These are phyloP conservation scores for Galaxea fascicularis DNA, from an alignment of 92 coral and sea anemone genomes.

Conservation along the genomic window DNA sequence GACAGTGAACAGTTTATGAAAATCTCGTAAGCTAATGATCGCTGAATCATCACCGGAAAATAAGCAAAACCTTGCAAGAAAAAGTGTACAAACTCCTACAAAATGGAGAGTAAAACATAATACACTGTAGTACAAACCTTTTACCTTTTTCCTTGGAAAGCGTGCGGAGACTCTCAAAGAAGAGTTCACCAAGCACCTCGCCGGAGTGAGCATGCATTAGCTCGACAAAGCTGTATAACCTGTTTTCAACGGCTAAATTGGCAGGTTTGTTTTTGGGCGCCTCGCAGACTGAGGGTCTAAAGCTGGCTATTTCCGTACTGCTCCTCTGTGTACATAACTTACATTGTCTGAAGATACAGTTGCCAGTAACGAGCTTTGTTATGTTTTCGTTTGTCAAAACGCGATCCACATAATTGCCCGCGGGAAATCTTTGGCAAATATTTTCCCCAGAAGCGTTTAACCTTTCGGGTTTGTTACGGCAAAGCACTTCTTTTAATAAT, in stretches of 20 bases:
- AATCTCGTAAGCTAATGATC: no score
- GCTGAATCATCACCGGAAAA: no score
- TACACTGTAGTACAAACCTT: background rate
- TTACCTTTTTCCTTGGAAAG: background rate
- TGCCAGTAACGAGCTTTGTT: conserved; percentile 17
- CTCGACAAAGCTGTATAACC: background rate
- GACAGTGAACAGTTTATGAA: no score
- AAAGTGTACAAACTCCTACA: background rate
- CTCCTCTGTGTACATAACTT: conserved; percentile 33
- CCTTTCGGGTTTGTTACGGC: background rate
- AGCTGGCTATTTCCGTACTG: conserved; percentile 39
- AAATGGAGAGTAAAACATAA: background rate
- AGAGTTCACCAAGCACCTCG: background rate
- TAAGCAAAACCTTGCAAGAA: no score
- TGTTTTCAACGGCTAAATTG: conserved; percentile 23
- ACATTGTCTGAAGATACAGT: conserved; percentile 32
- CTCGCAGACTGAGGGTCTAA: conserved; percentile 35
- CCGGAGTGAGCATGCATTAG: background rate
- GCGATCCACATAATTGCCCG: background rate
- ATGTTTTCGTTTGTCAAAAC: conserved; percentile 9
- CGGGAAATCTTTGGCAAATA: background rate
- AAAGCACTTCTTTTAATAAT: background rate
- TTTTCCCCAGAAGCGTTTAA: background rate
- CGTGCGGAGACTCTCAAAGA: background rate
- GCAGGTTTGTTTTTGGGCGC: conserved; percentile 45